phyloP scores from a whole-genome alignment of 1,140 invertebrate genomes.

The Danaus melanippus region DNA sequence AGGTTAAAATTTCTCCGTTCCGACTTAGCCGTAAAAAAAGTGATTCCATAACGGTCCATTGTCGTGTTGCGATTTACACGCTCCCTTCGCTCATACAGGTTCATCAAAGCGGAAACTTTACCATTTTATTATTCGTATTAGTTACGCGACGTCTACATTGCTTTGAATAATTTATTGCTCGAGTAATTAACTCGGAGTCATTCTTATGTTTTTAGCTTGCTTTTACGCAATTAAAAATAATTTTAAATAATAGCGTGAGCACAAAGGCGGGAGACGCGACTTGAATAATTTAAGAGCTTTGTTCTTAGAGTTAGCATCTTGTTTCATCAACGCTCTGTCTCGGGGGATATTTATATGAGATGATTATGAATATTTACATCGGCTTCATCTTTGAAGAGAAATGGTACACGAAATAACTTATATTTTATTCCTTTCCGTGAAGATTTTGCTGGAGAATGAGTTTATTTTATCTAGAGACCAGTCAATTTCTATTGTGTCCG shows the following conservation, averaged over 20 bases:
- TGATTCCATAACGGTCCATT: slow-evolving; percentile 64
- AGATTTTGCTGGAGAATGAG: too few relatives aligned
- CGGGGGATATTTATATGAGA: slow-evolving; percentile 52
- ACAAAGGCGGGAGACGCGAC: slow-evolving; percentile 43
- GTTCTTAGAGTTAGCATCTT: slow-evolving; percentile 57
- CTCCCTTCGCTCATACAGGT: slow-evolving; percentile 56
- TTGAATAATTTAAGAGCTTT: slow-evolving; percentile 59
- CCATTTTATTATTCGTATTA: slow-evolving; percentile 52
- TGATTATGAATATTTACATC: slow-evolving; percentile 57
- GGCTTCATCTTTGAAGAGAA: too few relatives aligned
- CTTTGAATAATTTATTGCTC: slow-evolving; percentile 43
- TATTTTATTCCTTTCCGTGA: too few relatives aligned
- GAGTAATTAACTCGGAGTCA: slow-evolving; percentile 53
- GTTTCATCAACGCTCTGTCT: slow-evolving; percentile 61
- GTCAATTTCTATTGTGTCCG: slow-evolving; percentile 41
- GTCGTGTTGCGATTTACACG: slow-evolving; percentile 61
- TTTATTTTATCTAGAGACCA: too few relatives aligned
- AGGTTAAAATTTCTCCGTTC: slow-evolving; percentile 59
- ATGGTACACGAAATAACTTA: slow-evolving; percentile 1
- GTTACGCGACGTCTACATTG: slow-evolving; percentile 38
- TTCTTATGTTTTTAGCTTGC: slow-evolving; percentile 60
- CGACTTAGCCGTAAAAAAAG: slow-evolving; percentile 53
- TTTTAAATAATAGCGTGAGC: slow-evolving; percentile 60
- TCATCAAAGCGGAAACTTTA: slow-evolving; percentile 48
- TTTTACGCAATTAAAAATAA: slow-evolving; percentile 69